phyloP scores from a whole-genome alignment of 2,888 invertebrate species.

The Dorcus hopei region DNA sequence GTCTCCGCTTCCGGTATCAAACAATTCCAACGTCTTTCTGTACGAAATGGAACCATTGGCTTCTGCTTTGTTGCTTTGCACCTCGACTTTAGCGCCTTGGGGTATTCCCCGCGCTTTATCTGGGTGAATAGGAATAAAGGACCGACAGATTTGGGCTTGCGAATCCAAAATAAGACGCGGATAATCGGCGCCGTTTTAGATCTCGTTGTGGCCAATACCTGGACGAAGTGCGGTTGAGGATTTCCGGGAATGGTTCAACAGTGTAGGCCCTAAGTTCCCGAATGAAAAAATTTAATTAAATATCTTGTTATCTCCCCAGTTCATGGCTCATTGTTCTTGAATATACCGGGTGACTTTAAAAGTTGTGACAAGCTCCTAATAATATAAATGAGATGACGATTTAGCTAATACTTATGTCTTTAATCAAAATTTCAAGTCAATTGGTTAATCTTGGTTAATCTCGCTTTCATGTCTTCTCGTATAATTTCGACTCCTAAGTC shows the following conservation, averaged over 20 bases:
- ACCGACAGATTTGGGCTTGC: constrained; percentile 40
- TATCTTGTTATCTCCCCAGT: background rate
- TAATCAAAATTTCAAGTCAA: too few species aligned
- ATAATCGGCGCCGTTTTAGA: constrained; percentile 48
- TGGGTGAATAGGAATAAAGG: constrained; percentile 55
- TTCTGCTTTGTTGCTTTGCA: constrained; percentile 47
- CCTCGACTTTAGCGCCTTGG: constrained; percentile 58
- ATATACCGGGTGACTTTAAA: too few species aligned
- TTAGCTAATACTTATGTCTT: too few species aligned
- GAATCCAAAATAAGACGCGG: constrained; percentile 52
- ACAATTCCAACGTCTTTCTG: constrained; percentile 49
- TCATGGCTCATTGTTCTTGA: too few species aligned
- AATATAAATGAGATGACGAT: too few species aligned
- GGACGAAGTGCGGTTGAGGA: constrained; percentile 60
- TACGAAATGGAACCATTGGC: constrained; percentile 42
- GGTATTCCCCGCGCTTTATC: constrained; percentile 55
- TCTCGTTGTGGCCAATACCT: constrained; percentile 57
- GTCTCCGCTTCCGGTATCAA: constrained; percentile 62
- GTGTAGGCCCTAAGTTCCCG: constrained; percentile 59
- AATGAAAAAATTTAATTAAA: constrained; percentile 35
- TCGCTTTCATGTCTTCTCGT: too few species aligned
- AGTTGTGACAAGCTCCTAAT: too few species aligned
- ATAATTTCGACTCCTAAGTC: too few species aligned
- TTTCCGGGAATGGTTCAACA: constrained; percentile 57
- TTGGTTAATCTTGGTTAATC: too few species aligned